Conservation (phyloP, 2,888 invertebrate species). For the Vannuccia rotundouncinata region DNA sequence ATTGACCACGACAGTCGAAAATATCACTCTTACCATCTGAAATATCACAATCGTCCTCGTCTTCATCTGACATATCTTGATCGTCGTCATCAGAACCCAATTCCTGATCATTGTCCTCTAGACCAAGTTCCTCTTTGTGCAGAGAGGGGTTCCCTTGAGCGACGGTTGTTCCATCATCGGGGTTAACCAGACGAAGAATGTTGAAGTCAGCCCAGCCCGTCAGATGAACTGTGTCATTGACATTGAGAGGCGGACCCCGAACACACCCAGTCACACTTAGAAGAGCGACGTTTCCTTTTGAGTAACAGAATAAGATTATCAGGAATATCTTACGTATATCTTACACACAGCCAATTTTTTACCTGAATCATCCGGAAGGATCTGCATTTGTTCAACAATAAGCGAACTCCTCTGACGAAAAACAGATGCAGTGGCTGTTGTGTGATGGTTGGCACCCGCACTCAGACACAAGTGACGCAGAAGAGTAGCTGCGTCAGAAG, state of each 20-base stretch:
- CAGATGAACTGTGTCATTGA: neutral
- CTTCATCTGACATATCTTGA: neutral
- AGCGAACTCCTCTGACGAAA: too few relatives aligned
- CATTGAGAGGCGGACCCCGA: neutral
- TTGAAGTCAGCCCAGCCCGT: neutral
- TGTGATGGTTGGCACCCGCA: too few relatives aligned
- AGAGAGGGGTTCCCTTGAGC: too few relatives aligned
- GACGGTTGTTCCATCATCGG: neutral
- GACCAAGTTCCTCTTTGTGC: neutral
- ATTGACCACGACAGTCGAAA: too few relatives aligned
- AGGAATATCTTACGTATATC: too few relatives aligned
- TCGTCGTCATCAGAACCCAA: neutral
- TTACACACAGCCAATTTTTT: too few relatives aligned
- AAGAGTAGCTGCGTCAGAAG: neutral
- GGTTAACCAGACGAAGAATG: neutral
- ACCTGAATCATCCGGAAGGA: too few relatives aligned
- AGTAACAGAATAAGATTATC: too few relatives aligned
- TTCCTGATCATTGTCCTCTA: neutral
- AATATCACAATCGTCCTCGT: neutral
- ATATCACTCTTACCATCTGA: neutral
- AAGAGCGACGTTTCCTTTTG: too few relatives aligned
- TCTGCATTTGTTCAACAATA: too few relatives aligned
- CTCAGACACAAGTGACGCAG: neutral
- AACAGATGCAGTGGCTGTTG: too few relatives aligned
- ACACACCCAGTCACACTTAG: constrained; percentile 9